phyloP scores from a whole-genome alignment of 2,113 vertebrate species.

The Pagrus major region DNA sequence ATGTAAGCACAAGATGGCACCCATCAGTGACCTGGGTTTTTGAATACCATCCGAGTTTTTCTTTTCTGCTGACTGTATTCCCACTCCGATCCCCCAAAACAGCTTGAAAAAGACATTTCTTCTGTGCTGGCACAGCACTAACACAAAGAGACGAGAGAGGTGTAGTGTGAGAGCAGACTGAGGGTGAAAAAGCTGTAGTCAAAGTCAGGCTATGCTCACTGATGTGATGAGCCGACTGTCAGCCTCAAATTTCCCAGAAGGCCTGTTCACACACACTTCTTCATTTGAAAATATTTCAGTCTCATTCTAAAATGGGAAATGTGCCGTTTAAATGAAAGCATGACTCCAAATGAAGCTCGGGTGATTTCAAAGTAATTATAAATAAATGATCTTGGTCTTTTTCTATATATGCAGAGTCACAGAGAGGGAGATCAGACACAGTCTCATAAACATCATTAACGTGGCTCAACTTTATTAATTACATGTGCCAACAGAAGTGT shows the following conservation, averaged over 20 bases:
- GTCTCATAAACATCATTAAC: background rate
- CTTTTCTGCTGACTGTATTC: conserved; percentile 36
- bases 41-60: background rate
- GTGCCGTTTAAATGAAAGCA: conserved; percentile 15
- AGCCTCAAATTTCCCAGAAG: conserved; percentile 20
- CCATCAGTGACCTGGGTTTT: conserved; percentile 9
- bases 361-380: conserved; percentile 42
- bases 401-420: background rate
- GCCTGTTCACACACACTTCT: background rate
- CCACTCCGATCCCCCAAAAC: conserved; percentile 15
- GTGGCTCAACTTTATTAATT: conserved; percentile 5
- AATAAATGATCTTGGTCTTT: conserved; percentile 10
- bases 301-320: conserved; percentile 23
- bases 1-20: conserved; percentile 6
- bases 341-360: conserved; percentile 4
- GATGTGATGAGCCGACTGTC: conserved; percentile 31
- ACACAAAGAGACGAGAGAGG: conserved; percentile 9
- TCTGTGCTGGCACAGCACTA: conserved; percentile 39
- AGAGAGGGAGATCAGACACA: background rate
- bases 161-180: conserved; percentile 7
- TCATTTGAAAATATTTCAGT: conserved; percentile 17
- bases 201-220: conserved; percentile 3
- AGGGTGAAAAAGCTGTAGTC: conserved; percentile 13
- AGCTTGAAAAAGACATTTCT: conserved; percentile 37
- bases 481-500: conserved; percentile 1